These are phyloP conservation scores for Leptinotarsa rubiginosa DNA, from an alignment of 2,888 invertebrate genomes.

Conservation along the genomic window DNA sequence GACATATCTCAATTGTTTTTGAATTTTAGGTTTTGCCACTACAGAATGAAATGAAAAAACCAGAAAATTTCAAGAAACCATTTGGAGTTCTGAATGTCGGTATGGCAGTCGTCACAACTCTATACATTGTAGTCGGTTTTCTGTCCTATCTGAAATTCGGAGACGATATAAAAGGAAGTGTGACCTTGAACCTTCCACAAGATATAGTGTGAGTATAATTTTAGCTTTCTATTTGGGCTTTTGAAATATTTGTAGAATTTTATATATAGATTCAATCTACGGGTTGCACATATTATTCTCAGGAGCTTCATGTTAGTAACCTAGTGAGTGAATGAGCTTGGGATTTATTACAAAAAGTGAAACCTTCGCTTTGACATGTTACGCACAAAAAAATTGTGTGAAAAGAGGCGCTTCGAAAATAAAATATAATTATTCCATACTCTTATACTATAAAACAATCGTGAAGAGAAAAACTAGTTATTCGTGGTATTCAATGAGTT, in stretches of 20 bases:
- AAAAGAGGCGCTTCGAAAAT: no score
- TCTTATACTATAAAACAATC: no score
- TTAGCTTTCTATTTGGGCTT: background rate
- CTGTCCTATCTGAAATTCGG: conserved; percentile 92
- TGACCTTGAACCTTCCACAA: conserved; percentile 86
- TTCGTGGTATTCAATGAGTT: no score
- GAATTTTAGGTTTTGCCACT: conserved; percentile 84
- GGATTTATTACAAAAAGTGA: no score
- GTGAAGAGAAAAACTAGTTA: no score
- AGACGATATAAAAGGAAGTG: conserved; percentile 81
- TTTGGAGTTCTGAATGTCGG: conserved; percentile 91
- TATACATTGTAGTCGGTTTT: conserved; percentile 87
- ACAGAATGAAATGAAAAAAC: conserved; percentile 90
- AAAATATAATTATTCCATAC: no score
- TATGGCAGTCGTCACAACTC: conserved; percentile 82
- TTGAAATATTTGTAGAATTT: background rate
- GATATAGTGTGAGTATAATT: conserved; percentile 68
- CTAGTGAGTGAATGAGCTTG: no score
- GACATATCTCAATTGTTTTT: conserved; percentile 1
- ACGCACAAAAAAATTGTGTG: no score
- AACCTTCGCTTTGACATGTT: no score
- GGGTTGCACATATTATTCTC: no score
- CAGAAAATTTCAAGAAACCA: conserved; percentile 80
- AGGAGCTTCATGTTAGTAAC: no score
- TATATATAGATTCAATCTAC: no score